Conservation (phyloP, 1,140 invertebrate species). For the Leptinotarsa texana region DNA sequence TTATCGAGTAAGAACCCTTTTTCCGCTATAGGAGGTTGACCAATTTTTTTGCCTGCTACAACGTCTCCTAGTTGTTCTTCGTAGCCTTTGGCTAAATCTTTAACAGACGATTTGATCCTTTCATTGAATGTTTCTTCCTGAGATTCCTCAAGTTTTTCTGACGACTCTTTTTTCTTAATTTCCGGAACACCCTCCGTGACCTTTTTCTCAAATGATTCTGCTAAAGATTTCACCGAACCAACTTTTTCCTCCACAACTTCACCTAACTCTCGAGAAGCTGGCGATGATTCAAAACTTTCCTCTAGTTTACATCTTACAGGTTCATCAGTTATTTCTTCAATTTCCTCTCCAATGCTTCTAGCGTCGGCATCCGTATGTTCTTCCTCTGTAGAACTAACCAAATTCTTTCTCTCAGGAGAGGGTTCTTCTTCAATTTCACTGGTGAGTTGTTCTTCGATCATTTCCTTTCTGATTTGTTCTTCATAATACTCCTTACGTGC, state of each 20-base stretch:
- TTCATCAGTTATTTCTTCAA: slow-evolving; percentile 34
- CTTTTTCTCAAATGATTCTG: neutral
- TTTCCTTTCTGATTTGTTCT: slow-evolving; percentile 59
- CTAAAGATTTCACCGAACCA: slow-evolving; percentile 4
- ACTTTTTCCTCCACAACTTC: slow-evolving; percentile 20
- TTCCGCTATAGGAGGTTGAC: neutral
- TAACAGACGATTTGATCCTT: slow-evolving; percentile 31
- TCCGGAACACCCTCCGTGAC: slow-evolving; percentile 3
- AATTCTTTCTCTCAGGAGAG: slow-evolving; percentile 57
- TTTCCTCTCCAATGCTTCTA: slow-evolving; percentile 42
- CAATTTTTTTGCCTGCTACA: slow-evolving; percentile 28
- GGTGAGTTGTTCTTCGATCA: slow-evolving; percentile 58
- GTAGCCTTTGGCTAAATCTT: slow-evolving; percentile 39
- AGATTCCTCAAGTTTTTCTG: slow-evolving; percentile 3
- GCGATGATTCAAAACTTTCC: slow-evolving; percentile 13
- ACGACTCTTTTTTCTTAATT: neutral
- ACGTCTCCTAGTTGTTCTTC: slow-evolving; percentile 34
- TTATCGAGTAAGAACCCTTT: slow-evolving; percentile 22
- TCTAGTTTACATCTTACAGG: slow-evolving; percentile 23
- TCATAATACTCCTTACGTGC: slow-evolving; percentile 58
- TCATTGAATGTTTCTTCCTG: slow-evolving; percentile 4
- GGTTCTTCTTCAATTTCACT: slow-evolving; percentile 58
- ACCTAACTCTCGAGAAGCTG: slow-evolving; percentile 3
- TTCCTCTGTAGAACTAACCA: slow-evolving; percentile 39
- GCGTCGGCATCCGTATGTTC: slow-evolving; percentile 25